A percentile compares a stretch with the other conserved stretches of the same genome.
Evolutionary conservation across 1,140 invertebrate genomes (phyloP).

Genomic region (Battus philenor): DNA sequence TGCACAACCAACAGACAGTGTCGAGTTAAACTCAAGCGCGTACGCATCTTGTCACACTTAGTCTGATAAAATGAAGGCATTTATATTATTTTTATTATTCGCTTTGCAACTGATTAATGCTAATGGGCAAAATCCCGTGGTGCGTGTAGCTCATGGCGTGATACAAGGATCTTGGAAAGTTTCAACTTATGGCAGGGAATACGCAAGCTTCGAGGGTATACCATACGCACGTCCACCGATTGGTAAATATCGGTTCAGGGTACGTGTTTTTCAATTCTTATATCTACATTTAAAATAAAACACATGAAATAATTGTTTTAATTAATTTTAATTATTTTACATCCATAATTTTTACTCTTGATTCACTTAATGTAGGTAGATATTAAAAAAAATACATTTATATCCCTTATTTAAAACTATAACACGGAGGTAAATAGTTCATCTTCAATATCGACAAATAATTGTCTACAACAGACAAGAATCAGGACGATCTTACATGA

Average conservation of each 20-base stretch:
- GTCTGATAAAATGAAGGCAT: constrained; percentile 14
- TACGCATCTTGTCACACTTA: constrained; percentile 9
- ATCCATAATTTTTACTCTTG: no score
- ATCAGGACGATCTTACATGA: no score
- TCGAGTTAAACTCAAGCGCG: constrained; percentile 1
- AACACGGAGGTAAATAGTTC: no score
- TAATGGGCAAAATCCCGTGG: constrained; percentile 31
- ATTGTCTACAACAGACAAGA: no score
- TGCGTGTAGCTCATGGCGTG: constrained; percentile 40
- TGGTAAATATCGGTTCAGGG: constrained; percentile 75
- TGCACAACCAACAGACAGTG: constrained; percentile 2
- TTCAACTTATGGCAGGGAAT: constrained; percentile 49
- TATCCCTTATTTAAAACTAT: no score
- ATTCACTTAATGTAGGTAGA: no score
- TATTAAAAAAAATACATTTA: no score
- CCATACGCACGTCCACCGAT: constrained; percentile 78
- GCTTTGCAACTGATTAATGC: constrained; percentile 9
- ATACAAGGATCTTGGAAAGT: constrained; percentile 47
- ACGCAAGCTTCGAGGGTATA: constrained; percentile 77
- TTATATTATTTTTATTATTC: constrained; percentile 17
- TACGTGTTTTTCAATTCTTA: constrained; percentile 31
- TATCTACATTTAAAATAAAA: no score
- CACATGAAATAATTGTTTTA: no score
- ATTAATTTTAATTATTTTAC: no score
- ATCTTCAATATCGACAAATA: no score